Evolutionary conservation across 2,797 vertebrate species (phyloP).

Genomic region (Acipenser ruthenus): DNA sequence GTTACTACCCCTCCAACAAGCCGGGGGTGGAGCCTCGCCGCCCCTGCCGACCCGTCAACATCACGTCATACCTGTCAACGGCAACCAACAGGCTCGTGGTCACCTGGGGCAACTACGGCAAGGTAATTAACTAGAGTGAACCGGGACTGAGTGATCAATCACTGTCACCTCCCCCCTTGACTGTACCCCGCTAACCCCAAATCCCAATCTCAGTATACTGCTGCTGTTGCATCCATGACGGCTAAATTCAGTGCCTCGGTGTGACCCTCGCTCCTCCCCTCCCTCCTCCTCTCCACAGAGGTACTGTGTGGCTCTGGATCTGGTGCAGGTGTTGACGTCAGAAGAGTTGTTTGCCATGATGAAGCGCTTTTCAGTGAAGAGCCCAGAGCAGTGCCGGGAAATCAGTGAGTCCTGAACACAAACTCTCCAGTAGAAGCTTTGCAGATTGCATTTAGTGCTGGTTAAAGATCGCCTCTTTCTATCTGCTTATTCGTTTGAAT

Average conservation of each 20-base stretch:
- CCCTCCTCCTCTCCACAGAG: slow-evolving; percentile 57
- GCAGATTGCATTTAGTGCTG: too few species aligned
- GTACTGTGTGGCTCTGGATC: slow-evolving; percentile 89
- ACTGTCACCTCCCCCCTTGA: background rate
- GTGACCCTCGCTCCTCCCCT: slow-evolving; percentile 32
- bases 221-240: slow-evolving; percentile 32
- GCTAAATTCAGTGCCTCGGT: slow-evolving; percentile 28
- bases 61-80: slow-evolving; percentile 90
- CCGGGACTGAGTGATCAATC: too few species aligned
- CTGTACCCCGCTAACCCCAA: background rate
- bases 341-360: slow-evolving; percentile 87
- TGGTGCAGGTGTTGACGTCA: slow-evolving; percentile 87
- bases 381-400: slow-evolving; percentile 88
- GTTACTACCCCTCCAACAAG: slow-evolving; percentile 96
- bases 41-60: slow-evolving; percentile 93
- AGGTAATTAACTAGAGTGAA: slow-evolving; percentile 54
- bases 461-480: too few species aligned
- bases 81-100: slow-evolving; percentile 88
- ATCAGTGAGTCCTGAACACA: slow-evolving; percentile 69
- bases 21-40: slow-evolving; percentile 94
- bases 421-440: too few species aligned
- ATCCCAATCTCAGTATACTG: slow-evolving; percentile 36
- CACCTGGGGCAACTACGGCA: slow-evolving; percentile 97
- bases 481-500: too few species aligned
- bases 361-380: slow-evolving; percentile 88